Conservation (phyloP, 2,888 invertebrate genomes). For the Nematopogon swammerdamellus region DNA sequence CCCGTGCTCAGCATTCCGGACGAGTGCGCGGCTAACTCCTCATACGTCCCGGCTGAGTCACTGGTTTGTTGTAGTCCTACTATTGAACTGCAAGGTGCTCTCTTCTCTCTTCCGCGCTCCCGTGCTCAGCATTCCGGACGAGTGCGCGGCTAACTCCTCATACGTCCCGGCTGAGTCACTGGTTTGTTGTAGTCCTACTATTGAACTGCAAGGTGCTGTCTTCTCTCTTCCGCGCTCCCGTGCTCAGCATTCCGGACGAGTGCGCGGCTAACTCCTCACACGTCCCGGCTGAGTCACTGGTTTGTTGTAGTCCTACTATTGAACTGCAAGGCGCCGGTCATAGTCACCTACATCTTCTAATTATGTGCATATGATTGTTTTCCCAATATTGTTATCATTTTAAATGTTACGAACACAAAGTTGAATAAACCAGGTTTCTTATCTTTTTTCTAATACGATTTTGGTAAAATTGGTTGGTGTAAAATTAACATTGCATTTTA, state of each 20-base stretch:
- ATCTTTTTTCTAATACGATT: no score
- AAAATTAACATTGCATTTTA: no score
- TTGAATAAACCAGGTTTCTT: no score
- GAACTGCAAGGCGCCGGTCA: no score
- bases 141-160: slow-evolving; percentile 27
- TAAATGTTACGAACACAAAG: no score
- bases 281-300: slow-evolving; percentile 31
- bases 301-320: slow-evolving; percentile 18
- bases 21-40: slow-evolving; percentile 26
- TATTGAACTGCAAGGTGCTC: no score
- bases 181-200: slow-evolving; percentile 19
- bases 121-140: slow-evolving; percentile 20
- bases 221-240: slow-evolving; percentile 51
- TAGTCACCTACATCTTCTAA: no score
- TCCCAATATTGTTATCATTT: no score
- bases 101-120: slow-evolving; percentile 54
- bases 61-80: slow-evolving; percentile 19
- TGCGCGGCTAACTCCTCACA: slow-evolving; percentile 28
- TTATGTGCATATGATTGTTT: no score
- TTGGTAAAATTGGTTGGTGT: no score
- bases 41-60: slow-evolving; percentile 32
- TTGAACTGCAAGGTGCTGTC: no score
- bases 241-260: slow-evolving; percentile 20
- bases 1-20: slow-evolving; percentile 30
- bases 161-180: slow-evolving; percentile 32